Conservation (phyloP, 2,797 vertebrate genomes). For the Melanogrammus aeglefinus region DNA sequence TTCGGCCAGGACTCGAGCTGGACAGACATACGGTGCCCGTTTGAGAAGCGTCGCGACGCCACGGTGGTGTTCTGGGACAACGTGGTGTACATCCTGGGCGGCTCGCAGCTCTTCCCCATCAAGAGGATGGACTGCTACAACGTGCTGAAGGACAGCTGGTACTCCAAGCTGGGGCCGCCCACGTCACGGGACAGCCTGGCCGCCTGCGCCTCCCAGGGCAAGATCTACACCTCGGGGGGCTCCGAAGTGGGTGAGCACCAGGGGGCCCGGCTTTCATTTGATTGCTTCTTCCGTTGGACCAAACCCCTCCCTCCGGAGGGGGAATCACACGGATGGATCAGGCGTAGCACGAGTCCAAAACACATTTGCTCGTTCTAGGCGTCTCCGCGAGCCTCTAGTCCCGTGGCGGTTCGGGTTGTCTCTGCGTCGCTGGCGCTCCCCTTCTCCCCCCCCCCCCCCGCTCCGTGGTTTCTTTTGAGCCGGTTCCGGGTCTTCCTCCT, state of each 20-base stretch:
- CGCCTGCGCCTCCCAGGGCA: conserved; percentile 92
- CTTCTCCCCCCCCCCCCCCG: too few relatives aligned
- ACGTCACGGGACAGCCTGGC: conserved; percentile 96
- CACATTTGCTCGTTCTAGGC: too few relatives aligned
- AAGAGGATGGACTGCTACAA: conserved; percentile 99
- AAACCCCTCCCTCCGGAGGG: background rate
- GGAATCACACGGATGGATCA: too few relatives aligned
- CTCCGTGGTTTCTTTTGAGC: too few relatives aligned
- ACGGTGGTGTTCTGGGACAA: conserved; percentile 98
- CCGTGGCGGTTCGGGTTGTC: too few relatives aligned
- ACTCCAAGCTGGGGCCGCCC: conserved; percentile 94
- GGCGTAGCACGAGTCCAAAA: too few relatives aligned
- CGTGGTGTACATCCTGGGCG: conserved; percentile 97
- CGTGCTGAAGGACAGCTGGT: conserved; percentile 98
- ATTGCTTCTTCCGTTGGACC: background rate
- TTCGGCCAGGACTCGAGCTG: conserved; percentile 87
- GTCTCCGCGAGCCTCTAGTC: too few relatives aligned
- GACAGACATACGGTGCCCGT: conserved; percentile 97
- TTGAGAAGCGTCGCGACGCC: conserved; percentile 96
- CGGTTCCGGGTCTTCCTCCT: too few relatives aligned
- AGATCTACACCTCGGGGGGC: conserved; percentile 97
- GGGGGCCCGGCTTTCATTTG: conserved; percentile 42
- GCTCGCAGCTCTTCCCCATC: conserved; percentile 97
- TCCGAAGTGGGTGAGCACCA: conserved; percentile 90
- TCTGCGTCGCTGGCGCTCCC: too few relatives aligned